Evolutionary conservation across 53 echinoderm and acorn worm genomes (phyloP), one percentile per base, ranked within the genome.

Genomic region (Holothuria leucospilota): DNA sequence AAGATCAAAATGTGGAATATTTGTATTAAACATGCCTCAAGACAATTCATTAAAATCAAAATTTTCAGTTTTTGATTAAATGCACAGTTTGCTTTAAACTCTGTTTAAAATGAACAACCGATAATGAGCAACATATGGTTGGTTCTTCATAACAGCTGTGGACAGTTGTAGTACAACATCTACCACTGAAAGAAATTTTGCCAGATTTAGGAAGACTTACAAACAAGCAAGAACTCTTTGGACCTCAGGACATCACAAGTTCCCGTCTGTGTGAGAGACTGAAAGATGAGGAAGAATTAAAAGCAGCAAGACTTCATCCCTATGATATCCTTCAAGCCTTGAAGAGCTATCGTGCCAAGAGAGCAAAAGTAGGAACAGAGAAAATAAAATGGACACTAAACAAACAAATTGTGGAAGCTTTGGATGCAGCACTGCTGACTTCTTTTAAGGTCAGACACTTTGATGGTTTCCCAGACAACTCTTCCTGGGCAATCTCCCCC

Each of bases 141-240:
- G 69, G 24, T 68, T 38, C 11, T 24, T 10, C 0, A 26, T 28
- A 0, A 8, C 59, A 97, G 97, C 86, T 97, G 14, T 97, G 97
- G 95, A 83, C 51, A 39, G 88, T 91, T 28, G 62, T 97, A 16
- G 74, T 95, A 27, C 89, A 86, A 14, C 78, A 88, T 52, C 71
- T 95, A 74, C 95, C 97, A 29, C 77, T 97, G 56, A 93, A 89
- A 25, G 90, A 91, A 24, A 89, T 97, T 69, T 87, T 97, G 5
- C 71, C 87, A 68, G 91, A 91, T 88, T 74, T 97, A 8, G 92
- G 91, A 29, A 93, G 71, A 67, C 87, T 97, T 66, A 93, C 97
- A 5, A 52, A 89, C 39, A 15, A 56, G 18, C 89, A 91, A 29
- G 93, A 85, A 9, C 87, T 95, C 29, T 82, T 97, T 21, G 68